Percentiles rank a stretch among this genome's conserved stretches.
phyloP scores from a whole-genome alignment of 92 coral and sea anemone species.

The Siderastrea radians region DNA sequence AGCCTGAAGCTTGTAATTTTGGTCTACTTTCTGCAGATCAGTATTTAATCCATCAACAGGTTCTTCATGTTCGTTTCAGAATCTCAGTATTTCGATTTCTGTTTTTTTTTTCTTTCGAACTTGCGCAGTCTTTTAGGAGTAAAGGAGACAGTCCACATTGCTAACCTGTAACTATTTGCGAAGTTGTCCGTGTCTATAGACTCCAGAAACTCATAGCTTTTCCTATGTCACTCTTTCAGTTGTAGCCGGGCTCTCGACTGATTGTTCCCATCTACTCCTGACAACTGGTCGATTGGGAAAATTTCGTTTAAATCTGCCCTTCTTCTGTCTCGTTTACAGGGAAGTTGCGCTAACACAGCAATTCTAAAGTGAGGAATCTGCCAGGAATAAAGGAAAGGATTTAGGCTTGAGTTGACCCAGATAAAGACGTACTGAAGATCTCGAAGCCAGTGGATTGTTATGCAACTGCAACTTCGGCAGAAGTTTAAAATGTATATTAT shows the following conservation, averaged over 20 bases:
- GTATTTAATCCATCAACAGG: neutral
- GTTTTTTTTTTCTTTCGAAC: neutral
- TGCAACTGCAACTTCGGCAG: slow-evolving; percentile 82
- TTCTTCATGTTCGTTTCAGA: neutral
- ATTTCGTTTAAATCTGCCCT: neutral
- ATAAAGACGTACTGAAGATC: slow-evolving; percentile 81
- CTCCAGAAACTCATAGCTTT: no score
- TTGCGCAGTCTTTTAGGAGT: no score
- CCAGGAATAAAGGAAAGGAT: slow-evolving; percentile 84
- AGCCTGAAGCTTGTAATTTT: neutral
- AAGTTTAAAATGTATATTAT: slow-evolving; percentile 80
- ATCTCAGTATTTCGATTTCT: neutral
- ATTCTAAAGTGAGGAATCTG: slow-evolving; percentile 69
- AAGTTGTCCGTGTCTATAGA: no score
- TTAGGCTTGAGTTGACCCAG: slow-evolving; percentile 75
- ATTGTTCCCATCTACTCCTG: no score
- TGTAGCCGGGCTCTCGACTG: no score
- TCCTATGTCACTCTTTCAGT: no score
- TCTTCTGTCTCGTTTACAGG: neutral
- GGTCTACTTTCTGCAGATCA: no score
- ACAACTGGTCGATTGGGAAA: neutral
- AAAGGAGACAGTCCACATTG: no score
- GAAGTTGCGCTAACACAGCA: slow-evolving; percentile 30
- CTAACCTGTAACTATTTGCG: no score
- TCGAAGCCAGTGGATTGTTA: slow-evolving; percentile 80